Base-by-base conservation (phyloP, 2,797 vertebrate genomes). In the Eupleurogrammus muticus region DNA sequence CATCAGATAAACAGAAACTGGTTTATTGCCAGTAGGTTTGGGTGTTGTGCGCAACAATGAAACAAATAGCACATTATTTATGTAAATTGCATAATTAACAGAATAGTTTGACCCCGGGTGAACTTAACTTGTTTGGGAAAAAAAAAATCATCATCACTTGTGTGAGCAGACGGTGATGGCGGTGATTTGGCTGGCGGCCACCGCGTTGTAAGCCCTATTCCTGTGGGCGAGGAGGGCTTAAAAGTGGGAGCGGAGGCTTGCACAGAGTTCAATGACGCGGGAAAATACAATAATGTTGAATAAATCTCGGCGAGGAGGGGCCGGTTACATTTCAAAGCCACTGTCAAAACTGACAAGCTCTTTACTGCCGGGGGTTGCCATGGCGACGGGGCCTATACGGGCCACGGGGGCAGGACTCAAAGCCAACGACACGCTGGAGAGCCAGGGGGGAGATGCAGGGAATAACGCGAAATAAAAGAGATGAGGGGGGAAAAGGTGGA, bases 261-360 rank as follows among this genome's bases (percentile, higher is more conserved):
- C 47, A 24, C 57, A 48, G 60, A 36, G 75, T 66, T 69, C 72
- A 77, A 7, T 12, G 75, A 83, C 54, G 84, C 73, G 24, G 77
- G 61, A 70, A 61, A 74, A 79, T 79, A 74, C 82, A 83, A 76
- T 62, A 61, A 80, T 70, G 28, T 65, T 52, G 75, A 83, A 72
- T 84, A 75, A 74, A 70, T 84, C 59, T 35, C 34, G 9, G 71
- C 38, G 52, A 21, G 64, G 71, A 52, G 59, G 73, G 68, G 72
- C 62, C 53, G 71, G 54, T 74, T 61, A 23, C 67, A 55, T 89
- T 73, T 89, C 72, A 84, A 73, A 79, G 75, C 48, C 59, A 9
- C 81, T 85, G 89, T 90, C 86, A 89, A 84, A 90, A 83, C 73
- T 60, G 78, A 87, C 82, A 66, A 67, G 68, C 65, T 76, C 69